Evolutionary conservation across 1,140 invertebrate species (phyloP).

Genomic region (Steinernema feltiae): DNA sequence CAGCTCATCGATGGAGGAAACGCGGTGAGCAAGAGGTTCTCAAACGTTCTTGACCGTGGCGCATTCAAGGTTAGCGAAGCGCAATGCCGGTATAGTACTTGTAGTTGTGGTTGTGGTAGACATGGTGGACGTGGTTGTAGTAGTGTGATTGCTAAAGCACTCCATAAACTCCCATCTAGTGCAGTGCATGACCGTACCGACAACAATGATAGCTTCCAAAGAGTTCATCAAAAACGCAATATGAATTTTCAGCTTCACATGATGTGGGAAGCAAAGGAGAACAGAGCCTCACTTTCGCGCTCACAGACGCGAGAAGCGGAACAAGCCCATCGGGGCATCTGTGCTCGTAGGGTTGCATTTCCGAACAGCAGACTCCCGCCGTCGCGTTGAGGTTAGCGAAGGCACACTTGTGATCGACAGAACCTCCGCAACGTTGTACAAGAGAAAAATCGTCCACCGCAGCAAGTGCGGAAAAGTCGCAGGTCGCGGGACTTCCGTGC

Average conservation of each 20-base stretch:
- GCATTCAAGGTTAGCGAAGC: too few relatives aligned
- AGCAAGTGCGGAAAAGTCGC: not conserved
- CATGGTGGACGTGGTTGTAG: not conserved
- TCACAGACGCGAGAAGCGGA: not conserved
- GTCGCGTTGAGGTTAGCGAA: not conserved
- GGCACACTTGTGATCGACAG: not conserved
- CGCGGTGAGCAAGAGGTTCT: too few relatives aligned
- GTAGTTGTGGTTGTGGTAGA: not conserved
- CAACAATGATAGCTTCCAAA: conserved; percentile 30
- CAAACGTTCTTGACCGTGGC: too few relatives aligned
- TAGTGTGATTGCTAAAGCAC: conserved; percentile 17
- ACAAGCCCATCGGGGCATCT: not conserved
- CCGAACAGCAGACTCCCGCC: not conserved
- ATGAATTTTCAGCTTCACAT: not conserved
- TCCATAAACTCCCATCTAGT: not conserved
- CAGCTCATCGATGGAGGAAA: conserved; percentile 1
- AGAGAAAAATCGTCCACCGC: not conserved
- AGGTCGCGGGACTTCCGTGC: not conserved
- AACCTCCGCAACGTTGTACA: not conserved
- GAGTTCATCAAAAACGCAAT: conserved; percentile 31
- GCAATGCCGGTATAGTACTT: not conserved
- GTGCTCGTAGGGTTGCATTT: not conserved
- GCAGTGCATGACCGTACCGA: not conserved
- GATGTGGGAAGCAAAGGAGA: conserved; percentile 16
- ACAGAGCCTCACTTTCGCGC: not conserved